Conservation (phyloP, 2,888 invertebrate genomes). For the Theretra japonica region DNA sequence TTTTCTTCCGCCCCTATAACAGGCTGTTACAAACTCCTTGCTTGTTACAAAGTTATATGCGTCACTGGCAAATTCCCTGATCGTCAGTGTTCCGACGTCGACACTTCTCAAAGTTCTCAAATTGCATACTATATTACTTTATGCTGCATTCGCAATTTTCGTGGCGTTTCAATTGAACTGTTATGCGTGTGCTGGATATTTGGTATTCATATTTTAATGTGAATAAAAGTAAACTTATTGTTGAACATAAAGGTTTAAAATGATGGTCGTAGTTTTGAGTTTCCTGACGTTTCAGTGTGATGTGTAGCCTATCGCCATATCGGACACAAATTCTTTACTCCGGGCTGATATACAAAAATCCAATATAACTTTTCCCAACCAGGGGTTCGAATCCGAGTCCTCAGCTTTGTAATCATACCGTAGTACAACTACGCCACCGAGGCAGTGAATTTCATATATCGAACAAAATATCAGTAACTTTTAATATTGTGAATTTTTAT, state of each 20-base stretch:
- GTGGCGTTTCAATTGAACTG: not conserved
- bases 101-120: slow-evolving; percentile 17
- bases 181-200: not conserved
- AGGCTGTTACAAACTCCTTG: slow-evolving; percentile 29
- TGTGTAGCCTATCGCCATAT: too few species aligned
- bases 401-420: too few species aligned
- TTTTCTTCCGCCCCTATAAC: slow-evolving; percentile 1
- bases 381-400: too few species aligned
- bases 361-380: too few species aligned
- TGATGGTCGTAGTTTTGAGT: too few species aligned
- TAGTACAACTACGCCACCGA: too few species aligned
- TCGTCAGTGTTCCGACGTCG: slow-evolving; percentile 13
- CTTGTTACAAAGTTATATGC: slow-evolving; percentile 41
- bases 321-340: too few species aligned
- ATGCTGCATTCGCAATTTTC: not conserved
- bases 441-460: not conserved
- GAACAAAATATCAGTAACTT: not conserved
- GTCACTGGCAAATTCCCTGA: slow-evolving; percentile 41
- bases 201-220: not conserved
- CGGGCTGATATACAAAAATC: too few species aligned
- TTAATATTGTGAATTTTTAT: not conserved
- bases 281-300: too few species aligned
- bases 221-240: too few species aligned
- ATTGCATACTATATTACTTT: slow-evolving; percentile 9
- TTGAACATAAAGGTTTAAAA: too few species aligned